Base-by-base conservation (phyloP, 2,113 vertebrate species). In the Scytalopus superciliaris region DNA sequence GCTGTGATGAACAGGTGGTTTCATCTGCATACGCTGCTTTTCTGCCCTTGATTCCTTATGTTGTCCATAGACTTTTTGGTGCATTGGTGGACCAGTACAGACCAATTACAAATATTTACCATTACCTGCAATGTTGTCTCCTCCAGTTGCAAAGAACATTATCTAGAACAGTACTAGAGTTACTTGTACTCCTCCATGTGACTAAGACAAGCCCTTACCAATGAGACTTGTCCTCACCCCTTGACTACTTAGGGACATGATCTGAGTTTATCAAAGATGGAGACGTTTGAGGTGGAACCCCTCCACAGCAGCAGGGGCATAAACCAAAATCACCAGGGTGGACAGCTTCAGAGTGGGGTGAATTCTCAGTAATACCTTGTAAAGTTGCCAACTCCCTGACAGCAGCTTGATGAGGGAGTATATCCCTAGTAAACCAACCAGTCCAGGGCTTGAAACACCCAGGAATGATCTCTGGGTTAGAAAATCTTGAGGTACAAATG, bases 391-490 rank as follows among this genome's bases (percentile, higher is more conserved):
- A 3, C 5, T 91, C 5, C 30, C 39, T 52, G 18, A 6, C 17
- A 63, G 9, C 11, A 49, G 16, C n/a, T 25, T 1, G 1, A 10
- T 1, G 1, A 83, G 12, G 14, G 9, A 50, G 3, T 19, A 33
- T 37, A 62, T 17, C 12, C 18, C 4, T n/a, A 7, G 35, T 9
- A 40, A 1, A 50, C 3, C 19, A 78, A 24, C 3, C 3, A 30
- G 4, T 23, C 14, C 33, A 39, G 37, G 35, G 16, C 2, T 42
- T 56, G 21, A 45, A 44, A 64, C 1, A 19, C 10, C 19, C 1
- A 42, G 39, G 10, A 23, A 59, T 4, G 1, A 42, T 24, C 28
- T 87, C 35, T 44, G 18, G 28, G 12, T 19, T 59, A 12, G 35
- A 76, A 86, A 86, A 80, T 44, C 24, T 15, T 6, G 7, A 60